phyloP scores from a whole-genome alignment of 2,888 invertebrate species.

The Cyclophora punctaria region DNA sequence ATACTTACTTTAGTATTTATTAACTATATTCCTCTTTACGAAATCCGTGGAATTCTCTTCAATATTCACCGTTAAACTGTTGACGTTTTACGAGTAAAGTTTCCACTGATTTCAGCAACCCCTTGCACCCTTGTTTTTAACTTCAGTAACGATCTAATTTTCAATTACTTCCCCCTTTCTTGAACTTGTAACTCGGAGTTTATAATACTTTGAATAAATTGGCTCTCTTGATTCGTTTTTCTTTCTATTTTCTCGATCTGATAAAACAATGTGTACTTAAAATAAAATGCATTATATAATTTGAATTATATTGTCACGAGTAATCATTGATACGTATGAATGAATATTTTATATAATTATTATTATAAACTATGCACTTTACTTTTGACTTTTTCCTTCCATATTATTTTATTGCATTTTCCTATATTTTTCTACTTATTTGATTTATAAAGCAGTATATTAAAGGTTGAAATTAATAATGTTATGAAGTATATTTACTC shows the following conservation, averaged over 20 bases:
- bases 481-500: slow-evolving; percentile 38
- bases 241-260: slow-evolving; percentile 41
- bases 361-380: slow-evolving; percentile 48
- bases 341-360: slow-evolving; percentile 30
- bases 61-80: slow-evolving; percentile 6
- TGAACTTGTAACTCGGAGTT: slow-evolving; percentile 42
- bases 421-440: slow-evolving; percentile 30
- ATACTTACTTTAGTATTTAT: slow-evolving; percentile 47
- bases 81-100: slow-evolving; percentile 19
- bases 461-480: slow-evolving; percentile 56
- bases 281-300: slow-evolving; percentile 47
- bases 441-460: slow-evolving; percentile 51
- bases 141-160: slow-evolving; percentile 54
- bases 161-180: slow-evolving; percentile 49
- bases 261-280: slow-evolving; percentile 39
- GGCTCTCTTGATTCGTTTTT: slow-evolving; percentile 41
- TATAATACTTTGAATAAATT: slow-evolving; percentile 38
- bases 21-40: slow-evolving; percentile 30
- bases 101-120: slow-evolving; percentile 44
- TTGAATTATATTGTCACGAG: slow-evolving; percentile 43
- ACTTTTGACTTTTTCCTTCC: slow-evolving; percentile 56
- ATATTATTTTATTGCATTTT: slow-evolving; percentile 54
- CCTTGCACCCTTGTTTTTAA: slow-evolving; percentile 50
- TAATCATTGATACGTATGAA: slow-evolving; percentile 38
- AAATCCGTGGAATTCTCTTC: slow-evolving; percentile 36